A percentile compares a stretch with the other conserved stretches of the same genome.
phyloP scores from a whole-genome alignment of 2,797 vertebrate genomes.

The Orestias chungarensis region DNA sequence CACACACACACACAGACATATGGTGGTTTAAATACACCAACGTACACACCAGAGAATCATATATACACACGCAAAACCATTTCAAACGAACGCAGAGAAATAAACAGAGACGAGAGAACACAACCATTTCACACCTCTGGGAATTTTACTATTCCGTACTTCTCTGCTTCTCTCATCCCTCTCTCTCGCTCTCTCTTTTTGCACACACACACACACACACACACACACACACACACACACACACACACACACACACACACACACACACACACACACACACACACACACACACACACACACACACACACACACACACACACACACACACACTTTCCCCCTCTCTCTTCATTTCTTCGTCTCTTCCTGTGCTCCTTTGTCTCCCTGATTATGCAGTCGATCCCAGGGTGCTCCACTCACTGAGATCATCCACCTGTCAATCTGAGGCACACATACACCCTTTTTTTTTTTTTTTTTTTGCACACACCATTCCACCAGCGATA shows the following conservation, averaged over 20 bases:
- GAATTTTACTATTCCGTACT: conserved; percentile 85
- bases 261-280: conserved; percentile 38
- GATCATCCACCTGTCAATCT: conserved; percentile 86
- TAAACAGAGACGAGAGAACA: conserved; percentile 84
- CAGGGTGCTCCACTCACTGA: conserved; percentile 83
- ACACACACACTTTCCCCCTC: conserved; percentile 51
- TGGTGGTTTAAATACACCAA: conserved; percentile 47
- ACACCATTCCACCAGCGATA: conserved; percentile 72
- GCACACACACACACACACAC: conserved; percentile 39
- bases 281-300: conserved; percentile 42
- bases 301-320: conserved; percentile 46
- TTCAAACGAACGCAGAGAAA: conserved; percentile 84
- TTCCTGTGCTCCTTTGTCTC: conserved; percentile 85
- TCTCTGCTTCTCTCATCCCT: conserved; percentile 80
- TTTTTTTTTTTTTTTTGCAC: conserved; percentile 41
- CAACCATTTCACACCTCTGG: conserved; percentile 81
- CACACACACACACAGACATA: conserved; percentile 21
- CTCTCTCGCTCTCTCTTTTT: conserved; percentile 65
- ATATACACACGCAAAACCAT: conserved; percentile 66
- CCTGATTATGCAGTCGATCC: conserved; percentile 86
- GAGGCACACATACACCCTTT: conserved; percentile 41
- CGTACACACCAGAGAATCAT: conserved; percentile 49
- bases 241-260: conserved; percentile 49
- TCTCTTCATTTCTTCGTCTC: conserved; percentile 71
- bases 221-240: conserved; percentile 49